Conservation (phyloP, 2,888 invertebrate genomes). For the Drosophila formosana region DNA sequence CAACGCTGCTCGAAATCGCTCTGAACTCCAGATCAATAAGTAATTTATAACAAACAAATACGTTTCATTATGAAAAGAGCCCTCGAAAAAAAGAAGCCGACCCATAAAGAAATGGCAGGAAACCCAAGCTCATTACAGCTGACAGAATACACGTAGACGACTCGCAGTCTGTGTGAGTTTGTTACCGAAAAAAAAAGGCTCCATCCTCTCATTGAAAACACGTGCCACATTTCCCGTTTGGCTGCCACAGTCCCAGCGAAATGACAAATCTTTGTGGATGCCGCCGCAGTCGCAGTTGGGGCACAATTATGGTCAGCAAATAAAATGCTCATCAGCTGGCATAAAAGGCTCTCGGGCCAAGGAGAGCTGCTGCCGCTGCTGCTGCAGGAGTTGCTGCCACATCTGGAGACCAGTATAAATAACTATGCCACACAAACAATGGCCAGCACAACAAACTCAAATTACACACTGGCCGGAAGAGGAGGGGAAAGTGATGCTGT, state of each 20-base stretch:
- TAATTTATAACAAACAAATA: slow-evolving; percentile 42
- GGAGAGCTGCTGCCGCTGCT: neutral
- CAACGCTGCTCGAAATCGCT: slow-evolving; percentile 1
- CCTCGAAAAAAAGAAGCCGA: slow-evolving; percentile 15
- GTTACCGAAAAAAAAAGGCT: neutral
- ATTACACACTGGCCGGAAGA: slow-evolving; percentile 45
- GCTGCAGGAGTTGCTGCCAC: slow-evolving; percentile 5
- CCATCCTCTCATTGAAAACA: slow-evolving; percentile 41
- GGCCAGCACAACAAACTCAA: slow-evolving; percentile 53
- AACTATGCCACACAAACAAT: slow-evolving; percentile 59
- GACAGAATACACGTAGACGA: slow-evolving; percentile 2
- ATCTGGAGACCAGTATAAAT: slow-evolving; percentile 55
- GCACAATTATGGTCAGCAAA: slow-evolving; percentile 70
- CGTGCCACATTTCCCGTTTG: slow-evolving; percentile 49
- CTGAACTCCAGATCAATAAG: slow-evolving; percentile 36
- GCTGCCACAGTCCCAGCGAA: slow-evolving; percentile 28
- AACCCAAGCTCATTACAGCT: slow-evolving; percentile 27
- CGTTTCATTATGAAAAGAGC: slow-evolving; percentile 30
- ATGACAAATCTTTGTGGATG: slow-evolving; percentile 64
- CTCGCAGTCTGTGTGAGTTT: slow-evolving; percentile 9
- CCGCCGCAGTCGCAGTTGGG: neutral
- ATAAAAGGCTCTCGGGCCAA: slow-evolving; percentile 16
- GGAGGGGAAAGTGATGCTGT: neutral
- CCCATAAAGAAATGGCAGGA: slow-evolving; percentile 22
- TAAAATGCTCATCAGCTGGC: slow-evolving; percentile 59